A percentile compares a stretch with the other conserved stretches of the same genome.
These are phyloP conservation scores for Paracentrotus lividus DNA, from an alignment of 53 echinoderm and acorn worm species.

Conservation along the genomic window DNA sequence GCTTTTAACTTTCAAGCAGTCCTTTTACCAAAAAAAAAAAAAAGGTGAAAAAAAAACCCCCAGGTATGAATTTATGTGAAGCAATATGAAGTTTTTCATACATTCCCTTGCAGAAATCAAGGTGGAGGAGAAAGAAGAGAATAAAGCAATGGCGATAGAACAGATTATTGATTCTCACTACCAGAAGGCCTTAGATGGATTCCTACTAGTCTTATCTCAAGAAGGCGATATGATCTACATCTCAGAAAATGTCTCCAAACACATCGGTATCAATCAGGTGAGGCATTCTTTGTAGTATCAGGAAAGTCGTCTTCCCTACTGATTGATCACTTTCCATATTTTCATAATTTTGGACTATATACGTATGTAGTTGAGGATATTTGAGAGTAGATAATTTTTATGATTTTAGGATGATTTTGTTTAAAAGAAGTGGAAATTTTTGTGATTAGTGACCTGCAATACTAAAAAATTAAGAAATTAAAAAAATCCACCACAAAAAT, in stretches of 20 bases:
- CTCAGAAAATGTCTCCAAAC: slow-evolving; percentile 93
- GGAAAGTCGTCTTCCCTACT: too few relatives aligned
- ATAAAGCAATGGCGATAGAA: slow-evolving; percentile 60
- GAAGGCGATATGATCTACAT: slow-evolving; percentile 97
- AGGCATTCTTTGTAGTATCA: not conserved
- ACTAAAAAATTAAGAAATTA: too few relatives aligned
- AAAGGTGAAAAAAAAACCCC: too few relatives aligned
- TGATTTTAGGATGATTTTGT: too few relatives aligned
- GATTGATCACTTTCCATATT: too few relatives aligned
- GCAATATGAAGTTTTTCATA: not conserved
- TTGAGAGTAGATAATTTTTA: not conserved
- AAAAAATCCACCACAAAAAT: too few relatives aligned
- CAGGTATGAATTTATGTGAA: too few relatives aligned
- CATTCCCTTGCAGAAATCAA: slow-evolving; percentile 65
- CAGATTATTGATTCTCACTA: slow-evolving; percentile 86
- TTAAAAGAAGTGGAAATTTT: too few relatives aligned
- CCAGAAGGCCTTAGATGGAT: slow-evolving; percentile 94
- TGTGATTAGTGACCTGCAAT: too few relatives aligned
- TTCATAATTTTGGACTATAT: too few relatives aligned
- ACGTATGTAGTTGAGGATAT: not conserved
- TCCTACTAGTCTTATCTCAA: slow-evolving; percentile 86
- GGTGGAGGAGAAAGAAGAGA: slow-evolving; percentile 69
- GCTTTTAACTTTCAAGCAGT: too few relatives aligned
- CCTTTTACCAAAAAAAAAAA: too few relatives aligned
- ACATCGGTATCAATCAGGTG: slow-evolving; percentile 96